These are phyloP conservation scores for Herpetotheres cachinnans DNA, from an alignment of 2,113 vertebrate genomes.

Conservation along the genomic window DNA sequence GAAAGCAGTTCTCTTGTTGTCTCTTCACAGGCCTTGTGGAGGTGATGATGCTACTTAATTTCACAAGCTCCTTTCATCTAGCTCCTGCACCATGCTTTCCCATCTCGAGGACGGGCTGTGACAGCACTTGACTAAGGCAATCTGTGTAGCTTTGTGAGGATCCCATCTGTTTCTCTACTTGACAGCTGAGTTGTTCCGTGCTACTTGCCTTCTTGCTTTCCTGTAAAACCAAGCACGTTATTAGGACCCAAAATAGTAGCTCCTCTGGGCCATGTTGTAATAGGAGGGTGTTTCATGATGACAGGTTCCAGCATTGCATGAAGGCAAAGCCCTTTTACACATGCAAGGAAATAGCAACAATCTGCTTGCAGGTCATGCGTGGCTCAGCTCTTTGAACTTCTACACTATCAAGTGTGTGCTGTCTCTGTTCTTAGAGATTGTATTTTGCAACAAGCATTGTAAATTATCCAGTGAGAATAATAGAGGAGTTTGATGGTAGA, in stretches of 20 bases:
- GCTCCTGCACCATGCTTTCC: background rate
- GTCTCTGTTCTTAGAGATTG: background rate
- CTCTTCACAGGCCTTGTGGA: background rate
- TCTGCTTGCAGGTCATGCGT: constrained; percentile 18
- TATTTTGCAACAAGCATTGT: background rate
- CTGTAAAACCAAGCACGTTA: constrained; percentile 25
- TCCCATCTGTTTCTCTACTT: constrained; percentile 58
- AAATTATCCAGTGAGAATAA: constrained; percentile 20
- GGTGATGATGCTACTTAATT: constrained; percentile 50
- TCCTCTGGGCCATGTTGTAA: constrained; percentile 40
- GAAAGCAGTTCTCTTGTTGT: constrained; percentile 49
- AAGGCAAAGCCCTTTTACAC: constrained; percentile 14
- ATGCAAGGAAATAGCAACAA: background rate
- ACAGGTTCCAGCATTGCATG: constrained; percentile 3
- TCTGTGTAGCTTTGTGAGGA: constrained; percentile 42
- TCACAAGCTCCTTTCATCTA: constrained; percentile 48
- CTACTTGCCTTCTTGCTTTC: constrained; percentile 43
- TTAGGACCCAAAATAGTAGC: constrained; percentile 49
- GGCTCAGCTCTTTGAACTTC: constrained; percentile 52
- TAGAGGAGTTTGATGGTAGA: constrained; percentile 10
- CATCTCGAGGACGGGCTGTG: constrained; percentile 18
- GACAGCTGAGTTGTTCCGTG: constrained; percentile 46
- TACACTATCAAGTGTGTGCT: background rate
- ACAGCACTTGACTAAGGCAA: constrained; percentile 40
- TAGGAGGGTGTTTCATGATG: constrained; percentile 37